Evolutionary conservation across 2,888 invertebrate genomes (phyloP), one percentile per base, ranked within the genome.

Genomic region (Neoitamus cyanurus): DNA sequence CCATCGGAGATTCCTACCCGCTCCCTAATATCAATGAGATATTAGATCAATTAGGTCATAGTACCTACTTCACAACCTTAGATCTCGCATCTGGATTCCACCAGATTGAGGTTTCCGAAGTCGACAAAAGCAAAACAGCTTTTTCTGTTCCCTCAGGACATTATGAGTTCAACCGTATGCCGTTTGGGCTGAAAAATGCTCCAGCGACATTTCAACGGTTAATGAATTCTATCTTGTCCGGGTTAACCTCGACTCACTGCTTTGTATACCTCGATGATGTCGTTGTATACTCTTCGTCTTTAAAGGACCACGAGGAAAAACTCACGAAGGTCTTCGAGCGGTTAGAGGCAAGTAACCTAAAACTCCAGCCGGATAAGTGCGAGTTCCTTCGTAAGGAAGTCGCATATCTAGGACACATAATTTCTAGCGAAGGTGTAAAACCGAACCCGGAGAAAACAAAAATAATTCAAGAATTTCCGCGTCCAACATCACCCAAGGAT

Each of bases 1-100:
- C 87, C 1, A 68, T 87, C 11, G 84, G 83, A 34, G 86, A 87
- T 36, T 85, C 83, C 69, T 89, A 88, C 84, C 89, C 90, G 9
- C 85, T 87, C 7, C 86, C 86, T 7, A 85, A 87, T 20, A 84
- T 86, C 7, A 86, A 84, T n/a, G 73, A 75, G 6, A 86, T 86
- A 2, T 75, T 87, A 28, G 86, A 86, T 13, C 85, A 87, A 84
- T 20, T 87, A 30, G 86, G 86, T 3, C 68, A 84, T 7, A 28
- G 82, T 2, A 84, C 68, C 28, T 87, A 86, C 36, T 86, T 87
- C 37, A 84, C 86, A 0, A 86, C 86, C 0, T 25, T 87, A 3
- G 85, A 87, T 70, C 36, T 87, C 0, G 85, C 85, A 3, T 84
- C 86, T 68, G 87, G 86, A 3, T 87, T 87, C 31, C 86, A 86